Conservation (phyloP, 2,888 invertebrate species). For the Scaptomyza polygonia region DNA sequence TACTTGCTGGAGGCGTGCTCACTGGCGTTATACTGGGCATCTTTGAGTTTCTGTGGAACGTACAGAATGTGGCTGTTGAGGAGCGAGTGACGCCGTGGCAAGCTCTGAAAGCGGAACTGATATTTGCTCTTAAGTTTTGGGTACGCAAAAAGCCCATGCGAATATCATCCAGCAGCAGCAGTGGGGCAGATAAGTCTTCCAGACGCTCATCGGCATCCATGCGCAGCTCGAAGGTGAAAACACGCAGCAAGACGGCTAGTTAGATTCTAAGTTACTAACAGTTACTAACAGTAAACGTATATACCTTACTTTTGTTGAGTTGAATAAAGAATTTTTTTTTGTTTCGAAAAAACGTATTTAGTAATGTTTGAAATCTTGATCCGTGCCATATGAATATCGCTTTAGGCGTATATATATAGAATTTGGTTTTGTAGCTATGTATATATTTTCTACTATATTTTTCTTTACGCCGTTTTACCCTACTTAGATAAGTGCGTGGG, state of each 20-base stretch:
- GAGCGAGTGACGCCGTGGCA: conserved; percentile 90
- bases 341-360: background rate
- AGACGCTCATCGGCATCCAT: conserved; percentile 68
- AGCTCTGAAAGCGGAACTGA: conserved; percentile 89
- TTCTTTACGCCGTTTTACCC: conserved; percentile 43
- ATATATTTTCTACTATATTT: conserved; percentile 11
- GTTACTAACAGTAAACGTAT: background rate
- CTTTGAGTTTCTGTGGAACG: conserved; percentile 93
- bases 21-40: conserved; percentile 91
- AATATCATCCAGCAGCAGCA: conserved; percentile 67
- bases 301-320: conserved; percentile 1
- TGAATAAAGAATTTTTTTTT: conserved; percentile 28
- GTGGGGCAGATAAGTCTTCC: conserved; percentile 67
- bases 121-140: conserved; percentile 90
- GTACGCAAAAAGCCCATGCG: conserved; percentile 89
- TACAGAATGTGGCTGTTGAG: conserved; percentile 90
- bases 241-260: conserved; percentile 67
- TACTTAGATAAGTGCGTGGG: conserved; percentile 36
- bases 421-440: conserved; percentile 4
- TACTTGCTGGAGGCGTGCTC: conserved; percentile 90
- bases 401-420: conserved; percentile 28
- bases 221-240: conserved; percentile 67
- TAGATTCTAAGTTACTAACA: conserved; percentile 26
- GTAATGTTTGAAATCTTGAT: conserved; percentile 12
- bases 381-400: conserved; percentile 1